Percentiles rank a stretch among this genome's conserved stretches.
Conservation (phyloP, 2,888 invertebrate genomes). For the Hesperia comma region DNA sequence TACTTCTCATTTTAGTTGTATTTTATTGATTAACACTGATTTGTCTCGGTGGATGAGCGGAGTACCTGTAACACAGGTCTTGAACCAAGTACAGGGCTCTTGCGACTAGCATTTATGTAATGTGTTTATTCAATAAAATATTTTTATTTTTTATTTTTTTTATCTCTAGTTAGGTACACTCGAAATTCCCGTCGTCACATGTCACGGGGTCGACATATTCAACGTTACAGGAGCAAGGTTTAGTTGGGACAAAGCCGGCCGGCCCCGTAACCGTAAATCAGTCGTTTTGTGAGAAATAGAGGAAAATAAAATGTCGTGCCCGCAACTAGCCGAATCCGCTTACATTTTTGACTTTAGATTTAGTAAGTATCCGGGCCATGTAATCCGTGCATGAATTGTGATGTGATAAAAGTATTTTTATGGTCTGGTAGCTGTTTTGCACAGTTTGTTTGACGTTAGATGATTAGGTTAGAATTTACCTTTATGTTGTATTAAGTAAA, state of each 20-base stretch:
- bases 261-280: conserved; percentile 77
- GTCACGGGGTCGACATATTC: conserved; percentile 27
- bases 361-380: conserved; percentile 8
- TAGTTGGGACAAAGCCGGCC: conserved; percentile 41
- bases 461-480: too few species aligned
- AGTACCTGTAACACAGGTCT: too few species aligned
- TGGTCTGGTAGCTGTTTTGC: neutral
- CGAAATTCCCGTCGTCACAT: conserved; percentile 20
- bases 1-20: too few species aligned
- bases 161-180: conserved; percentile 8
- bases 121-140: too few species aligned
- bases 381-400: neutral
- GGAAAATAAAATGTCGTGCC: conserved; percentile 63
- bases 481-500: too few species aligned
- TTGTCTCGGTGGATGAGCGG: too few species aligned
- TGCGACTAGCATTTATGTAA: too few species aligned
- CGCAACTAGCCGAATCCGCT: conserved; percentile 47
- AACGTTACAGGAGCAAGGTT: conserved; percentile 38
- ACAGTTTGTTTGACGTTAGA: neutral
- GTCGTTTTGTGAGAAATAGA: conserved; percentile 67
- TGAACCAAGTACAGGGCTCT: too few species aligned
- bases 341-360: conserved; percentile 39
- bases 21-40: too few species aligned
- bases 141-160: too few species aligned
- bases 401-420: neutral